These are phyloP conservation scores for Xiphorhynchus erythropygius DNA, from an alignment of 2,797 vertebrate species.

Conservation along the genomic window DNA sequence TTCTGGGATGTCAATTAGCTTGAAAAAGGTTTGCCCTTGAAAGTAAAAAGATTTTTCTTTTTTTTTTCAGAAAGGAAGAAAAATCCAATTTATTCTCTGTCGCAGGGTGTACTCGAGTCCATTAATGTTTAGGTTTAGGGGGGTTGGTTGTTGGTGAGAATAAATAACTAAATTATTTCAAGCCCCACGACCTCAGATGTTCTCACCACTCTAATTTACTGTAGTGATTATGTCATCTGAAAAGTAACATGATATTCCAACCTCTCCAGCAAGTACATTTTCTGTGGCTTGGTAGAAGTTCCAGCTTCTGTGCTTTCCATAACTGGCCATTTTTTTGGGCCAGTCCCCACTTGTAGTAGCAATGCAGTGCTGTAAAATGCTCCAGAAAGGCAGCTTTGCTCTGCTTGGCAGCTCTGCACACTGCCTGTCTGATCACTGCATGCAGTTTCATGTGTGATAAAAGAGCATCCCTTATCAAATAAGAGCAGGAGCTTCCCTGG, in stretches of 20 bases:
- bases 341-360: not conserved
- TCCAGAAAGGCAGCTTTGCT: not conserved
- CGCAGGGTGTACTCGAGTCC: not conserved
- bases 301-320: not conserved
- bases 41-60: not conserved
- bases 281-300: not conserved
- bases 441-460: constrained; percentile 66
- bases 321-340: not conserved
- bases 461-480: constrained; percentile 78
- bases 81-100: not conserved
- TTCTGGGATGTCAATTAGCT: not conserved
- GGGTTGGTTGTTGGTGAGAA: not conserved
- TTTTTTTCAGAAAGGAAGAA: not conserved
- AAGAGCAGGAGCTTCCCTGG: constrained; percentile 68
- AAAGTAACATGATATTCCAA: not conserved
- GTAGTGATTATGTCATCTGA: not conserved
- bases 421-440: constrained; percentile 49
- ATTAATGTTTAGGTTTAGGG: not conserved
- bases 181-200: not conserved
- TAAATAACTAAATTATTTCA: not conserved
- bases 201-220: not conserved
- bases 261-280: not conserved
- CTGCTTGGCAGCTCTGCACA: not conserved
- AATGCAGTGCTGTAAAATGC: not conserved
- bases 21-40: not conserved